Evolutionary conservation across 1,140 invertebrate genomes (phyloP).

Genomic region (Phocides pigmalion): DNA sequence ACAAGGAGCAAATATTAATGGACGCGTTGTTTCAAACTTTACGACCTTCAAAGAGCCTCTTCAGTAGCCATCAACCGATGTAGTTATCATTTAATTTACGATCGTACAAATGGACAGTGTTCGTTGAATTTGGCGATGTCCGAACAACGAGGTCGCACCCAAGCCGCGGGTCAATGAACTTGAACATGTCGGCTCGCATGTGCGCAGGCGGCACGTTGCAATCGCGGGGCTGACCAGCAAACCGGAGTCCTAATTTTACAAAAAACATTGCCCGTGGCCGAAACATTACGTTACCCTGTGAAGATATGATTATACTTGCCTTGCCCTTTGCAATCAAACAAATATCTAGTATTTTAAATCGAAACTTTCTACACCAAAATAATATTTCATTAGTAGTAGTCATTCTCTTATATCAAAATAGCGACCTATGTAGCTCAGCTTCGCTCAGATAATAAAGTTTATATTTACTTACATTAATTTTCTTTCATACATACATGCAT

Average conservation of each 20-base stretch:
- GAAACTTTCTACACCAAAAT: too few relatives aligned
- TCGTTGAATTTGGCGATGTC: conserved; percentile 25
- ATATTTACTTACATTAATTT: too few relatives aligned
- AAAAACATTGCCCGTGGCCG: not conserved
- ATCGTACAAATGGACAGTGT: not conserved
- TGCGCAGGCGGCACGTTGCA: conserved; percentile 9
- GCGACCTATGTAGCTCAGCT: too few relatives aligned
- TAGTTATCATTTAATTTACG: conserved; percentile 18
- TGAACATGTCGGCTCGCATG: conserved; percentile 1
- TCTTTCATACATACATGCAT: too few relatives aligned
- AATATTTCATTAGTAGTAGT: too few relatives aligned
- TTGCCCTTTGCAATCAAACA: too few relatives aligned
- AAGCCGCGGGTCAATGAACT: conserved; percentile 15
- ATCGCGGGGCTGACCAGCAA: not conserved
- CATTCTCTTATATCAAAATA: too few relatives aligned
- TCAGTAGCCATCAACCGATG: not conserved
- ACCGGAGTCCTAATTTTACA: not conserved
- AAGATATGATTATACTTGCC: too few relatives aligned
- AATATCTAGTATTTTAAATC: too few relatives aligned
- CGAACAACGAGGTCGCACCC: not conserved
- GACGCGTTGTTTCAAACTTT: not conserved
- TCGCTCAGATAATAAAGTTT: too few relatives aligned
- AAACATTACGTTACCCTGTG: too few relatives aligned
- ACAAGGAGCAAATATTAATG: not conserved
- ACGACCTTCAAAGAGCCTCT: not conserved